Evolutionary conservation across 2,888 invertebrate genomes (phyloP).

Genomic region (Listrodromus nycthemerus): DNA sequence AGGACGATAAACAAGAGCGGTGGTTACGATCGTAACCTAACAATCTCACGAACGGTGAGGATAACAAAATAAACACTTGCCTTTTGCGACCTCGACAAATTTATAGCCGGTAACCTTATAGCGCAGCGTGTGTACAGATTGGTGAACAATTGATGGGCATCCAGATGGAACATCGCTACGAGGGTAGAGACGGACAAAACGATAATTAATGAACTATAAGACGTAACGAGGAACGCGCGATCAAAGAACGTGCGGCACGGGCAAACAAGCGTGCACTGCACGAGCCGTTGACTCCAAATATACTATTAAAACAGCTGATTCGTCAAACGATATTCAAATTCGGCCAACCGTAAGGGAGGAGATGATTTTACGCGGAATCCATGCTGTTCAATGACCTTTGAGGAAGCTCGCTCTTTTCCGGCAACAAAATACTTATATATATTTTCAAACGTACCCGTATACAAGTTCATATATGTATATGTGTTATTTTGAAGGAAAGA

Average conservation of each 20-base stretch:
- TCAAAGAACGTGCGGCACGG: slow-evolving; percentile 29
- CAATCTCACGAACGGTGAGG: not conserved
- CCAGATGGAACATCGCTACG: slow-evolving; percentile 75
- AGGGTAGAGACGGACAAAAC: slow-evolving; percentile 45
- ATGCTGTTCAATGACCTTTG: not conserved
- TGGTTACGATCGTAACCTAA: slow-evolving; percentile 23
- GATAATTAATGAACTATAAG: slow-evolving; percentile 1
- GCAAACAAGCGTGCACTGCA: slow-evolving; percentile 19
- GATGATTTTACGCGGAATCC: not conserved
- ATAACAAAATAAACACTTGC: slow-evolving; percentile 83
- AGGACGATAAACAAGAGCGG: not conserved
- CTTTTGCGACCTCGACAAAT: slow-evolving; percentile 90
- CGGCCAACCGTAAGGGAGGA: not conserved
- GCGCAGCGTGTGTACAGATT: slow-evolving; percentile 77
- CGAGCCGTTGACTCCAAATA: not conserved
- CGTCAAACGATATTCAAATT: slow-evolving; percentile 56
- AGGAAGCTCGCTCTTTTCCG: not conserved
- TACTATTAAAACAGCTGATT: slow-evolving; percentile 55
- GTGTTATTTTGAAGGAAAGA: not conserved
- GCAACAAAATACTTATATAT: slow-evolving; percentile 10
- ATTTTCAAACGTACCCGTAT: not conserved
- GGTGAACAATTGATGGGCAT: slow-evolving; percentile 77
- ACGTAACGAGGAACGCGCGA: slow-evolving; percentile 2
- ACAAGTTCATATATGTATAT: not conserved
- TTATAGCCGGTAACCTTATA: slow-evolving; percentile 82